Evolutionary conservation across 2,797 vertebrate genomes (phyloP), one percentile per base, ranked within the genome.

Genomic region (Silurus aristotelis): DNA sequence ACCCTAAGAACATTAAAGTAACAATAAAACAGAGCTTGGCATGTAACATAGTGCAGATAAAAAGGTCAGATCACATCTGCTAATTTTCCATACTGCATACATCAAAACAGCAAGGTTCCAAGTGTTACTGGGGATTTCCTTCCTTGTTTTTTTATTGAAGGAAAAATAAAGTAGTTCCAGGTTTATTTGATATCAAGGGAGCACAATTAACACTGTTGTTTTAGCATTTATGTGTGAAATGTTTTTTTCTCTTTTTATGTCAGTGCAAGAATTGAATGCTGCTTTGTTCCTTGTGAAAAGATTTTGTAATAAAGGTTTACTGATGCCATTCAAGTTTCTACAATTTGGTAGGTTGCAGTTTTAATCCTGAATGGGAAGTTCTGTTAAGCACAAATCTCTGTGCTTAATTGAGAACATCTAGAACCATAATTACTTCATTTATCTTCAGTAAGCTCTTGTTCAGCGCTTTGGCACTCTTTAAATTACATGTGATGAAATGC

Each of bases 11-110:
- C 77, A 89, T 77, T 89, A 88, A 86, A 89, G 85, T 25, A 87
- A 86, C 17, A 88, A 83, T 87, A 89, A 89, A 91, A 88, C 61
- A 68, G 27, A 70, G 66, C 5, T n/a, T 84, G 84, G 84, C 80
- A 72, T 78, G 43, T 84, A 61, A 67, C 80, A 82, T 87, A 68
- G 38, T 67, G 79, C 80, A 88, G 87, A 89, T 89, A 83, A 90
- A 90, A 85, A 87, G 79, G 63, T 87, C 56, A 66, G 84, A 55
- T 58, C 17, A 68, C 17, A 43, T 73, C 46, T 73, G 85, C 87
- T 77, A 6, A 58, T 89, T 90, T 89, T 84, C 83, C 87, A 88
- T 84, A 86, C 82, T 89, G 87, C 83, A 84, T 82, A 43, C 22
- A 85, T 85, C 46, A 55, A 31, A 68, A 78, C 56, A 70, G 48